Base-by-base conservation (phyloP, 2,113 vertebrate species). In the Caranx melampygus region DNA sequence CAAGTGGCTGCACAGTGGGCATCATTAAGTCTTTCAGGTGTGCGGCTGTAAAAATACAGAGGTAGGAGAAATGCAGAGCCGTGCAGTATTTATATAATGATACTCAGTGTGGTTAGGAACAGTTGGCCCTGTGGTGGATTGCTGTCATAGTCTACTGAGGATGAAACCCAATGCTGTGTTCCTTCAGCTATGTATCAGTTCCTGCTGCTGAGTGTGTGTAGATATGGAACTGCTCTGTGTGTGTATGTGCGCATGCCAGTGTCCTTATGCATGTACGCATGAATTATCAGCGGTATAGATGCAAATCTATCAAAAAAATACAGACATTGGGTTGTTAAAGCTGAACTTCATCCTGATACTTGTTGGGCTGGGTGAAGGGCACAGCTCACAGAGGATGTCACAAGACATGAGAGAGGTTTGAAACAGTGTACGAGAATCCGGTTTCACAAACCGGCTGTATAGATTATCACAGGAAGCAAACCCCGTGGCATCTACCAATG, bases 391-490 rank as follows among this genome's bases (percentile, higher is more conserved):
- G 74, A 82, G 72, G 82, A 80, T 76, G 83, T 88, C 81, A 85
- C 72, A 61, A 79, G 85, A 54, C 60, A 16, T 63, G 72, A 62
- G 70, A 77, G 73, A 60, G n/a, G 83, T 77, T 89, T 86, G 58
- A 86, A 85, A 85, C 88, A 47, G 55, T 55, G 75, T 73, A 68
- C 0, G n/a, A 67, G 91, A 82, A 72, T 94, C 87, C 10, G 21
- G 77, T 94, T 93, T 93, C 90, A 90, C 76, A 72, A 75, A 65
- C 83, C 57, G 82, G 79, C 83, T 72, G 77, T 65, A 79, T 87
- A 90, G 92, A 92, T 93, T 94, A 93, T 81, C 91, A 90, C 91
- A 90, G 92, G 90, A 93, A 93, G 88, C 84, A 72, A 91, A 87
- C 84, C 60, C 83, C 84, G 5, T 69, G 90, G 90, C 90, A 90